Percentiles rank a stretch among this genome's conserved stretches.
These are phyloP conservation scores for Porites cylindrica DNA, from an alignment of 92 coral and sea anemone genomes.

Conservation along the genomic window DNA sequence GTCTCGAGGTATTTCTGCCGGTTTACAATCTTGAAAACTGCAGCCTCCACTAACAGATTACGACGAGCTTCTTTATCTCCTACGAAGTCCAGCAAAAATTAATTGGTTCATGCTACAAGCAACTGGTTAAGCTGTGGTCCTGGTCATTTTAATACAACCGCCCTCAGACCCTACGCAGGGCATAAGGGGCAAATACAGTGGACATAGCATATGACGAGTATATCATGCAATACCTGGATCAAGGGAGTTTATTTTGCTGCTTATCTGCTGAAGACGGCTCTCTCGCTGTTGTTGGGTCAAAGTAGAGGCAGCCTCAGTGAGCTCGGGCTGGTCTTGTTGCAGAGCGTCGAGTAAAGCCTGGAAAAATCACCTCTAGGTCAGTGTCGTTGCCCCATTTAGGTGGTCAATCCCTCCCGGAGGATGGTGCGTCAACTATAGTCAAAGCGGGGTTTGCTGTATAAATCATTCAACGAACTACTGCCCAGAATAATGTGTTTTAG, in stretches of 20 bases:
- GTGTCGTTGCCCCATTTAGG: neutral
- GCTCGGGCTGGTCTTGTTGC: constrained; percentile 80
- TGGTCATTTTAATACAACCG: too few species aligned
- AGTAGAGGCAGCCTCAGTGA: constrained; percentile 68
- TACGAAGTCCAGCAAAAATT: constrained; percentile 7
- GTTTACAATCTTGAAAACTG: constrained; percentile 85
- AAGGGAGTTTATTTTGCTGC: constrained; percentile 58
- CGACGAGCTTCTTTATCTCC: constrained; percentile 79
- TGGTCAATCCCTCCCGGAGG: too few species aligned
- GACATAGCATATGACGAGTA: too few species aligned
- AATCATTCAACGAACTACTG: too few species aligned
- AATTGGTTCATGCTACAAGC: neutral
- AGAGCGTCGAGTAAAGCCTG: constrained; percentile 82
- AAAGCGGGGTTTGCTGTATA: too few species aligned
- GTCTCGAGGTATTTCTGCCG: constrained; percentile 78
- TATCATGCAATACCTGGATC: constrained; percentile 62
- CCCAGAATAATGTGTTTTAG: too few species aligned
- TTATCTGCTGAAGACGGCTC: constrained; percentile 77
- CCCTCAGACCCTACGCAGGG: too few species aligned
- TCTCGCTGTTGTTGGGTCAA: constrained; percentile 96
- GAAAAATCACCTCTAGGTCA: neutral
- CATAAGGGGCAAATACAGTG: too few species aligned
- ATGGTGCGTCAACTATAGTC: too few species aligned
- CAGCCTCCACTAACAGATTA: constrained; percentile 82
- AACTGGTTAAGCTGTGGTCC: too few species aligned